These are phyloP conservation scores for Apamea sordens DNA, from an alignment of 2,888 invertebrate species.

Conservation along the genomic window DNA sequence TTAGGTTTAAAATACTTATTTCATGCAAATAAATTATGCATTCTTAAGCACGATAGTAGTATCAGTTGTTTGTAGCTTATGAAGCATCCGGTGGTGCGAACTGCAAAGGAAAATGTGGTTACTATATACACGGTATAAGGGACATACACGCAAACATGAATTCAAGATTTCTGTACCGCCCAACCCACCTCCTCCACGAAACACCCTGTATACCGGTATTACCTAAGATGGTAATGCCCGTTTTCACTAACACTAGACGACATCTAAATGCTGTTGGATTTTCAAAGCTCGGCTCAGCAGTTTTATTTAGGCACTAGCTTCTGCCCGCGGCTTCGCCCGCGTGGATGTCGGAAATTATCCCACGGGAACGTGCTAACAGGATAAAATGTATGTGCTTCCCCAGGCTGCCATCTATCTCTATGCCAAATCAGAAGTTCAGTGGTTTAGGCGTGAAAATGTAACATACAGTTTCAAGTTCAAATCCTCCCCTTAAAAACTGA, in stretches of 20 bases:
- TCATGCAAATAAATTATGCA: constrained; percentile 22
- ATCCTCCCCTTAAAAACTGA: too few relatives aligned
- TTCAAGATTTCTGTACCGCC: too few relatives aligned
- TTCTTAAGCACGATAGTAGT: not conserved
- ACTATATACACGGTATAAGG: not conserved
- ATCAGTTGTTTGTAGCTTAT: not conserved
- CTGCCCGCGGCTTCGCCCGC: too few relatives aligned
- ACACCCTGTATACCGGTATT: too few relatives aligned
- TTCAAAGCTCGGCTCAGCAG: not conserved
- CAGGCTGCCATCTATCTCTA: too few relatives aligned
- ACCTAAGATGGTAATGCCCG: not conserved
- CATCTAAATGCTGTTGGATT: not conserved
- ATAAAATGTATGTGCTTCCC: too few relatives aligned
- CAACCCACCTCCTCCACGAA: too few relatives aligned
- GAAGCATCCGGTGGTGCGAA: not conserved
- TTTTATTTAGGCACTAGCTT: not conserved
- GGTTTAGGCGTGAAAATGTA: too few relatives aligned
- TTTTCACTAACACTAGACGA: not conserved
- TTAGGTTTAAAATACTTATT: constrained; percentile 18
- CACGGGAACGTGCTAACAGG: too few relatives aligned
- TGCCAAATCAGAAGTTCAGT: too few relatives aligned
- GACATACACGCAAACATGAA: not conserved
- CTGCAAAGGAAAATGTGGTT: not conserved
- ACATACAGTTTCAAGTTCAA: too few relatives aligned
- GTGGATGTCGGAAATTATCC: too few relatives aligned